Evolutionary conservation across 2,113 vertebrate species (phyloP).

Genomic region (Manacus vitellinus): DNA sequence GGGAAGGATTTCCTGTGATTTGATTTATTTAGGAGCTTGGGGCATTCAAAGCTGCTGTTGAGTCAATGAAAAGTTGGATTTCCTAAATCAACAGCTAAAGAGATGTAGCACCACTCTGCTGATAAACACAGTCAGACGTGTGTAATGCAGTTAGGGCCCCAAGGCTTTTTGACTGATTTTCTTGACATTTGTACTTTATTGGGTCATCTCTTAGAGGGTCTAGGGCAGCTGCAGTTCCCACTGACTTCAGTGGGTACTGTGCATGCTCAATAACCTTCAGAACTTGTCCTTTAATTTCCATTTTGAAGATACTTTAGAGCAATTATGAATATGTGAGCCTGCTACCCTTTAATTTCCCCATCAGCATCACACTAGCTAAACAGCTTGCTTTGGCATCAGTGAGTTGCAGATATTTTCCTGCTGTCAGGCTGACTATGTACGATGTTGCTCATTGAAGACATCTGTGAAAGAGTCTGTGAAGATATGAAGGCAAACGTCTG

Average conservation of each 20-base stretch:
- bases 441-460: not conserved
- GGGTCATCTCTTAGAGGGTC: not conserved
- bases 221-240: not conserved
- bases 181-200: constrained; percentile 25
- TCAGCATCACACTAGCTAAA: not conserved
- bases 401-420: not conserved
- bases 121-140: constrained; percentile 30
- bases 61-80: constrained; percentile 31
- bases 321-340: not conserved
- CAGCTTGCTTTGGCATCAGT: not conserved
- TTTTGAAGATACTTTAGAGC: not conserved
- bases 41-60: not conserved
- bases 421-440: not conserved
- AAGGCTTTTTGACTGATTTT: not conserved
- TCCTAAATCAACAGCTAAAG: constrained; percentile 3
- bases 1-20: constrained; percentile 28
- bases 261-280: not conserved
- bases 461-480: not conserved
- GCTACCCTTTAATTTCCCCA: not conserved
- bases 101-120: not conserved
- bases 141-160: not conserved
- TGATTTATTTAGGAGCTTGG: constrained; percentile 25
- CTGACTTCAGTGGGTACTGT: not conserved
- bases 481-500: not conserved
- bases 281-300: not conserved